phyloP scores from a whole-genome alignment of 2,888 invertebrate species.

The Andrena chrysosceles region DNA sequence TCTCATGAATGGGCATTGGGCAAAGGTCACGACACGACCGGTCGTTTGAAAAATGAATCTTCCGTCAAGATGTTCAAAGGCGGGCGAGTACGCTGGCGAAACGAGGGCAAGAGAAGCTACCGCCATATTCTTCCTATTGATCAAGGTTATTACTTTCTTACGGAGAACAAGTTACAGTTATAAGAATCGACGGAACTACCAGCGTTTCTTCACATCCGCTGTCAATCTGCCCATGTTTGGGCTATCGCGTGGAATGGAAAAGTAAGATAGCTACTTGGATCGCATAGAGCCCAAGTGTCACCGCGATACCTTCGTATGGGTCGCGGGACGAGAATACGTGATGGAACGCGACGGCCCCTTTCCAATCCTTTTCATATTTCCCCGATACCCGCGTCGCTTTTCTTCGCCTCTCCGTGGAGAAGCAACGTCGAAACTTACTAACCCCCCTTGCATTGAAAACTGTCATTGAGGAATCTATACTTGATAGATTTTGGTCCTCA shows the following conservation, averaged over 20 bases:
- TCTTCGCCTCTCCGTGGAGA: neutral
- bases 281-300: conserved; percentile 39
- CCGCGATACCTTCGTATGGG: conserved; percentile 28
- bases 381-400: neutral
- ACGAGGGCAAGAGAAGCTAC: conserved; percentile 10
- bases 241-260: conserved; percentile 29
- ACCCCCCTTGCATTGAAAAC: neutral
- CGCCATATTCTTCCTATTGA: neutral
- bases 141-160: conserved; percentile 1
- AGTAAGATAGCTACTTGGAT: neutral
- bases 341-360: conserved; percentile 67
- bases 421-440: neutral
- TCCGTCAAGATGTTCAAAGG: conserved; percentile 7
- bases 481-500: too few species aligned
- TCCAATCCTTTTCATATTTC: conserved; percentile 57
- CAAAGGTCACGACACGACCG: conserved; percentile 3
- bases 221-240: neutral
- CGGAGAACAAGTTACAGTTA: neutral
- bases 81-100: conserved; percentile 19
- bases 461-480: neutral
- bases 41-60: conserved; percentile 23
- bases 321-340: conserved; percentile 58
- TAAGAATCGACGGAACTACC: neutral
- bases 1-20: neutral
- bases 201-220: neutral